Percentiles rank a stretch among this genome's conserved stretches.
These are phyloP conservation scores for Caenorhabditis sulstoni DNA, from an alignment of 2,888 invertebrate genomes.

Conservation along the genomic window DNA sequence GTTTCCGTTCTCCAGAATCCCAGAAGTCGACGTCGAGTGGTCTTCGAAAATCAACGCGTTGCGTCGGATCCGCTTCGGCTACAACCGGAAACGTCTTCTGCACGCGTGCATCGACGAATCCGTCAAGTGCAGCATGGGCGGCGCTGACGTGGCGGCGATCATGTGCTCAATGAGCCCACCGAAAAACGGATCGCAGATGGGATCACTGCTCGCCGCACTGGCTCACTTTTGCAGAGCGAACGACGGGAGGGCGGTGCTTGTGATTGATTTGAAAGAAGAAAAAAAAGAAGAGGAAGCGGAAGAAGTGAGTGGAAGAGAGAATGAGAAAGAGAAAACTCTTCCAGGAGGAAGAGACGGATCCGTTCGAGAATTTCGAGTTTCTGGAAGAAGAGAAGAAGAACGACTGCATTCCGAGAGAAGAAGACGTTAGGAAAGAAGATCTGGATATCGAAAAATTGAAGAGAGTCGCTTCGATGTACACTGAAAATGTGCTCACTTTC, in stretches of 20 bases:
- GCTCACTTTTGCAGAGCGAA: constrained; percentile 40
- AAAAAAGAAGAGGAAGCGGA: neutral
- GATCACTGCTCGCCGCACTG: constrained; percentile 44
- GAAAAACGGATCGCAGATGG: constrained; percentile 28
- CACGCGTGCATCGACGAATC: constrained; percentile 23
- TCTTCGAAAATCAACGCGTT: constrained; percentile 29
- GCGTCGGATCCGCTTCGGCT: constrained; percentile 34
- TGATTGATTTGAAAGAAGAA: constrained; percentile 32
- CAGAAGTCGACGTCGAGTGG: constrained; percentile 37
- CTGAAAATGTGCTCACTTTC: constrained; percentile 29
- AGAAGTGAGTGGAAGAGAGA: neutral
- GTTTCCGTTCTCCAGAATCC: constrained; percentile 20
- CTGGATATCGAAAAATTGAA: constrained; percentile 20
- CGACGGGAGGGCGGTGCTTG: constrained; percentile 39
- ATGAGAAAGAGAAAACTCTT: constrained; percentile 2
- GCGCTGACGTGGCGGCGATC: constrained; percentile 43
- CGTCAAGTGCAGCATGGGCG: constrained; percentile 15
- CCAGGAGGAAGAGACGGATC: constrained; percentile 14
- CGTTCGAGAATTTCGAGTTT: constrained; percentile 36
- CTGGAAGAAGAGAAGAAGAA: constrained; percentile 19
- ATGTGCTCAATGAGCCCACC: constrained; percentile 21
- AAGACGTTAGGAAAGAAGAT: constrained; percentile 6
- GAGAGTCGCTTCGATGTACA: constrained; percentile 32
- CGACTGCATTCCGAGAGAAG: neutral
- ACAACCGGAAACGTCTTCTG: constrained; percentile 28